Conservation (phyloP, 2,888 invertebrate genomes). For the Dysmachus trigonus region DNA sequence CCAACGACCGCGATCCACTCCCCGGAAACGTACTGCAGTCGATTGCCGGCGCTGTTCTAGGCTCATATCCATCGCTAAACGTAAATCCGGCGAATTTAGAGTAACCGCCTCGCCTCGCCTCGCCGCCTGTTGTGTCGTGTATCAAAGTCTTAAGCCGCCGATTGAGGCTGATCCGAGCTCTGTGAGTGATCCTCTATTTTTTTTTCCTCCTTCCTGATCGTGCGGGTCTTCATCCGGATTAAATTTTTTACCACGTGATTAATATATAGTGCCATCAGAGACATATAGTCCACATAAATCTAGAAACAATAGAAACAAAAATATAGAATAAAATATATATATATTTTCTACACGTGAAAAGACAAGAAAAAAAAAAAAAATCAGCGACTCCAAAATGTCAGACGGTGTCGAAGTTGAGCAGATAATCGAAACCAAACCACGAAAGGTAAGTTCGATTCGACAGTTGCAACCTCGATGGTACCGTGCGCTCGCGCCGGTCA, state of each 20-base stretch:
- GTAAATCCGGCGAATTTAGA: neutral
- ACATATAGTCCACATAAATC: too few relatives aligned
- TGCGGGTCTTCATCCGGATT: neutral
- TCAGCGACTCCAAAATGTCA: constrained; percentile 55
- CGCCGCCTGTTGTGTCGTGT: neutral
- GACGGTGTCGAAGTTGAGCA: constrained; percentile 74
- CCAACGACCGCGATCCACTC: constrained; percentile 15
- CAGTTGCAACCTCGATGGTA: too few relatives aligned
- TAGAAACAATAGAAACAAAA: too few relatives aligned
- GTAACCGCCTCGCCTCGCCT: neutral
- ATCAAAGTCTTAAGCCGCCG: neutral
- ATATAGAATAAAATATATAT: too few relatives aligned
- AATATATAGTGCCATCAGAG: neutral
- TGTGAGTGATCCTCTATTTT: constrained; percentile 2
- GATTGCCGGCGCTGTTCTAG: neutral
- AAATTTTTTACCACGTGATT: neutral
- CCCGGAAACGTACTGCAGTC: constrained; percentile 27
- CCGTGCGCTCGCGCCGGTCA: neutral
- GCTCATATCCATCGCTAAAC: neutral
- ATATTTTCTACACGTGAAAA: neutral
- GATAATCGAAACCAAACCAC: constrained; percentile 72
- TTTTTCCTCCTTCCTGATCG: neutral
- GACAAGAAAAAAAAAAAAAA: too few relatives aligned
- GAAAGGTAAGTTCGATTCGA: constrained; percentile 68
- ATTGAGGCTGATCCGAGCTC: constrained; percentile 12